Evolutionary conservation across 2,797 vertebrate species (phyloP).

Genomic region (Varecia variegata): DNA sequence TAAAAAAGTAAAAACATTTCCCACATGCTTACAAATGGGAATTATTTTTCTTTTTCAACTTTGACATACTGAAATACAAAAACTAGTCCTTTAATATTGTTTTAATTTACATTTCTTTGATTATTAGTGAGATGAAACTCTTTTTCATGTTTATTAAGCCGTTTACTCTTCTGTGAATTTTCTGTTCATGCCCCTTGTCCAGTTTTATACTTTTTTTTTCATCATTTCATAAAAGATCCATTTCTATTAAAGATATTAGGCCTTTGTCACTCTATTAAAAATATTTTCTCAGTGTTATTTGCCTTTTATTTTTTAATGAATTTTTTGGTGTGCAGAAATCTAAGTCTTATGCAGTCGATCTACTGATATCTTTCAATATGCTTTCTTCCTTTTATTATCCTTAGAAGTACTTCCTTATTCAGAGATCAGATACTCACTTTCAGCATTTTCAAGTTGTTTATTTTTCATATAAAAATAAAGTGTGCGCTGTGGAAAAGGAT

Average conservation of each 20-base stretch:
- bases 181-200: slow-evolving; percentile 15
- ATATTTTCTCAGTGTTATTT: slow-evolving; percentile 24
- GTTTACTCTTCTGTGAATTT: slow-evolving; percentile 26
- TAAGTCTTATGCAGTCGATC: neutral
- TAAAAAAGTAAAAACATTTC: neutral
- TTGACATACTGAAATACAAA: neutral
- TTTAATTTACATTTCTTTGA: slow-evolving; percentile 62
- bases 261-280: slow-evolving; percentile 48
- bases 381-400: slow-evolving; percentile 23
- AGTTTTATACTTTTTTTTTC: slow-evolving; percentile 36
- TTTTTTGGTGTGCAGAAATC: neutral
- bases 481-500: neutral
- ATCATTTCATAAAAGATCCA: slow-evolving; percentile 49
- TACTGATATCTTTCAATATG: neutral
- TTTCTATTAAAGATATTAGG: slow-evolving; percentile 47
- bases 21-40: neutral
- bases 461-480: slow-evolving; percentile 18
- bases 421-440: slow-evolving; percentile 17
- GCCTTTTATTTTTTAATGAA: slow-evolving; percentile 68
- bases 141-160: slow-evolving; percentile 55
- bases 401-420: slow-evolving; percentile 14
- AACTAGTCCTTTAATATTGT: neutral
- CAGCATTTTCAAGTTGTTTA: neutral
- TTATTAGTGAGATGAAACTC: slow-evolving; percentile 27
- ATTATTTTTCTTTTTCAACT: slow-evolving; percentile 15